Evolutionary conservation across 2,113 vertebrate species (phyloP), one percentile per base, ranked within the genome.

Genomic region (Albula glossodonta): DNA sequence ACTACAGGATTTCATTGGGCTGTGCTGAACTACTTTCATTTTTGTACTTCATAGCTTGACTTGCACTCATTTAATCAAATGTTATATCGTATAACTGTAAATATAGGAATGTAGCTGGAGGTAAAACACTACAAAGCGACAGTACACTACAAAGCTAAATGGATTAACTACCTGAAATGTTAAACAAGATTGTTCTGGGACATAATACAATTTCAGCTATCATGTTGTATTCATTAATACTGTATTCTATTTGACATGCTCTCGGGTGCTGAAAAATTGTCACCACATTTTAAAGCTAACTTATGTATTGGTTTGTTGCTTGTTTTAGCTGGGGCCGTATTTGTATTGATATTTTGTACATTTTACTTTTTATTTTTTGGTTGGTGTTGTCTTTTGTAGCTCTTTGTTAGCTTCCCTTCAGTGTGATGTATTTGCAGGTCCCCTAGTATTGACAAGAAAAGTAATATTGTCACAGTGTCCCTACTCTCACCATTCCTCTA

Each of bases 401-500:
- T 74, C 31, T 66, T 56, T 56, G 7, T 56, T 56, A 56, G 12
- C 12, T 56, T 56, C 53, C 70, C 31, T n/a, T 74, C n/a, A 31
- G 70, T 74, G 2, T 74, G 22, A 74, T 25, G n/a, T 83, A 41
- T 83, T 12, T 84, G 22, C 70, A 31, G 70, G 70, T 74, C 31
- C n/a, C 9, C n/a, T 74, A n/a, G 70, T 31, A 74, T 74, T 74
- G 70, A 74, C 70, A 74, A 31, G 22, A 22, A 74, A 31, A 74
- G 22, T 74, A 74, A 74, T 74, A 31, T 2, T 84, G 51, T 82
- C 0, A 86, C 51, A 82, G 83, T 88, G 84, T 86, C 49, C 88
- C 86, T 85, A 41, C 81, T 86, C 78, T 41, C 56, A 79, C 81
- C 57, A 2, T 83, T 51, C 9, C 7, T 10, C 70, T 2, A 9